Evolutionary conservation across 2,797 vertebrate species (phyloP).

Genomic region (Carcharodon carcharias): DNA sequence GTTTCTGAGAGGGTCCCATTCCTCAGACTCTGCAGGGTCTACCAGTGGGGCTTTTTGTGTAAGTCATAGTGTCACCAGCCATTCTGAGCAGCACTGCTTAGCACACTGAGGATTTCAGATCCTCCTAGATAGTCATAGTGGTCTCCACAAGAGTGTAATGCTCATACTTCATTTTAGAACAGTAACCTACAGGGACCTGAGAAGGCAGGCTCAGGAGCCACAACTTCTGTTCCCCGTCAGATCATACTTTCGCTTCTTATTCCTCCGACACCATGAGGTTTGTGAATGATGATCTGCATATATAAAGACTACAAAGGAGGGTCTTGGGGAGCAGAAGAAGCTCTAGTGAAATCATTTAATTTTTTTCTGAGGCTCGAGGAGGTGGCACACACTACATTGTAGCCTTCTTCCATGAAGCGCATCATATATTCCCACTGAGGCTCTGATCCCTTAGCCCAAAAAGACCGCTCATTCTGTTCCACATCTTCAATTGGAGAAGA

Average conservation of each 20-base stretch:
- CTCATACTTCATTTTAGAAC: neutral
- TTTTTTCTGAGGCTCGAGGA: neutral
- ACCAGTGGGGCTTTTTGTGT: neutral
- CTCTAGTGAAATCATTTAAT: neutral
- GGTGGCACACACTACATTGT: neutral
- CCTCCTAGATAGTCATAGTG: neutral
- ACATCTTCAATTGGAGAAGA: neutral
- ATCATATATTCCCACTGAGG: too few species aligned
- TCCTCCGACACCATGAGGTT: neutral
- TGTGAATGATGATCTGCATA: neutral
- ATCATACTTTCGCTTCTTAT: neutral
- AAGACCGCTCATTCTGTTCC: neutral
- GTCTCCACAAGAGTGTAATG: too few species aligned
- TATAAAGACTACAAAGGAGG: neutral
- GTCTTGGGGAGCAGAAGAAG: neutral
- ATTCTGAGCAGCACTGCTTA: neutral
- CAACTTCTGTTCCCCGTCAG: neutral
- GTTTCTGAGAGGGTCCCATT: too few species aligned
- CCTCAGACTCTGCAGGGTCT: neutral
- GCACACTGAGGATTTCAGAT: neutral
- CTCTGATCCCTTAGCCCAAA: neutral
- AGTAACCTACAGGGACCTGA: neutral
- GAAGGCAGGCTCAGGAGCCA: too few species aligned
- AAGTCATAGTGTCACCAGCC: neutral
- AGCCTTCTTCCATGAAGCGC: too few species aligned